Evolutionary conservation across 2,113 vertebrate species (phyloP).

Genomic region (Scartelaos histophorus): DNA sequence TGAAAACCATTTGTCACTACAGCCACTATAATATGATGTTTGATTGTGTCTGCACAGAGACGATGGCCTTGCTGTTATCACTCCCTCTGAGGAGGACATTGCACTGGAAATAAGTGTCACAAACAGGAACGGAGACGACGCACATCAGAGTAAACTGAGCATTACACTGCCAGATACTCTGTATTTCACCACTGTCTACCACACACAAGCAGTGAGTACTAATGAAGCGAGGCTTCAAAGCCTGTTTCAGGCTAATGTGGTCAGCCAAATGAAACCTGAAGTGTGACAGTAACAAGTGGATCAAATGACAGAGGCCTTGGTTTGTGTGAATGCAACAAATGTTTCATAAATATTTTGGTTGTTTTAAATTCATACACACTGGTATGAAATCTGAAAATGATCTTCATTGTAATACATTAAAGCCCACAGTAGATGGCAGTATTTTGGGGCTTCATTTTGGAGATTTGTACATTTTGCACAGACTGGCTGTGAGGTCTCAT

Average conservation of each 20-base stretch:
- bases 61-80: constrained; percentile 81
- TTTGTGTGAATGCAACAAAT: too few species aligned
- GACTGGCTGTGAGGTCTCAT: too few species aligned
- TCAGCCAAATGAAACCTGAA: too few species aligned
- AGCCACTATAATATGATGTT: background rate
- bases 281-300: too few species aligned
- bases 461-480: too few species aligned
- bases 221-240: background rate
- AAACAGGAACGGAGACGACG: constrained; percentile 87
- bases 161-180: constrained; percentile 84
- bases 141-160: constrained; percentile 82
- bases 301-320: too few species aligned
- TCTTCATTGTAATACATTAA: too few species aligned
- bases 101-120: constrained; percentile 88
- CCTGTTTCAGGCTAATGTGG: too few species aligned
- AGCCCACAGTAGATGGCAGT: background rate
- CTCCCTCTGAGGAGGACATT: constrained; percentile 85
- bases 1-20: background rate
- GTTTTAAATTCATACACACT: too few species aligned
- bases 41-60: constrained; percentile 67
- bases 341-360: too few species aligned
- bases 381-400: too few species aligned
- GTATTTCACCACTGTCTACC: constrained; percentile 76
- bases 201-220: constrained; percentile 65
- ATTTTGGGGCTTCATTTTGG: background rate